These are phyloP conservation scores for Acrossocheilus wenchowensis DNA, from an alignment of 2,797 vertebrate genomes.

Conservation along the genomic window DNA sequence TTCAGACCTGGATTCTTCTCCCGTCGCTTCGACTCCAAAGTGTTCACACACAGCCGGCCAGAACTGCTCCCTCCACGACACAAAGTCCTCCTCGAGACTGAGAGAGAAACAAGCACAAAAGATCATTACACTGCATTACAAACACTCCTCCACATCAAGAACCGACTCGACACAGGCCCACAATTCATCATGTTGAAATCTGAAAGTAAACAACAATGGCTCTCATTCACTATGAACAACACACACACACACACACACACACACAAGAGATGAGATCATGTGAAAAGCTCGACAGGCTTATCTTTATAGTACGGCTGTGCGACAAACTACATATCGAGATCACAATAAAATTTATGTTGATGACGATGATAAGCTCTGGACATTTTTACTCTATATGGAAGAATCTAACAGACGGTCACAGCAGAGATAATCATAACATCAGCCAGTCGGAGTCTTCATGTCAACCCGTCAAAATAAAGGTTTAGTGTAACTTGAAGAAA, in stretches of 20 bases:
- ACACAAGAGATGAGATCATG: not conserved
- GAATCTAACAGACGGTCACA: not conserved
- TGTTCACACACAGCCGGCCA: conserved; percentile 97
- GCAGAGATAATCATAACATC: not conserved
- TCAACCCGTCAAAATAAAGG: not conserved
- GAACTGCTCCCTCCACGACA: conserved; percentile 98
- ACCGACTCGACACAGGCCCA: too few relatives aligned
- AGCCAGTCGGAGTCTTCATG: too few relatives aligned
- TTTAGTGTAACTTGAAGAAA: not conserved
- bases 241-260: too few relatives aligned
- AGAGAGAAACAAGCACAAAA: not conserved
- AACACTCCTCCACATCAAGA: not conserved
- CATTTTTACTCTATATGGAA: not conserved
- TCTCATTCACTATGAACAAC: too few relatives aligned
- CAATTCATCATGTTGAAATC: too few relatives aligned
- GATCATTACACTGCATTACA: not conserved
- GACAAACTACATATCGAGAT: not conserved
- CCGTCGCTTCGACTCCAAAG: conserved; percentile 95
- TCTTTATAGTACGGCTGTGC: not conserved
- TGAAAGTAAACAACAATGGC: too few relatives aligned
- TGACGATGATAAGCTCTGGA: not conserved
- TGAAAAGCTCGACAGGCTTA: not conserved
- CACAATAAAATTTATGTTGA: not conserved
- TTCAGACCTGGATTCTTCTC: conserved; percentile 92
- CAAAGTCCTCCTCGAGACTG: conserved; percentile 96